These are phyloP conservation scores for Valencia hispanica DNA, from an alignment of 2,797 vertebrate genomes.

Conservation along the genomic window DNA sequence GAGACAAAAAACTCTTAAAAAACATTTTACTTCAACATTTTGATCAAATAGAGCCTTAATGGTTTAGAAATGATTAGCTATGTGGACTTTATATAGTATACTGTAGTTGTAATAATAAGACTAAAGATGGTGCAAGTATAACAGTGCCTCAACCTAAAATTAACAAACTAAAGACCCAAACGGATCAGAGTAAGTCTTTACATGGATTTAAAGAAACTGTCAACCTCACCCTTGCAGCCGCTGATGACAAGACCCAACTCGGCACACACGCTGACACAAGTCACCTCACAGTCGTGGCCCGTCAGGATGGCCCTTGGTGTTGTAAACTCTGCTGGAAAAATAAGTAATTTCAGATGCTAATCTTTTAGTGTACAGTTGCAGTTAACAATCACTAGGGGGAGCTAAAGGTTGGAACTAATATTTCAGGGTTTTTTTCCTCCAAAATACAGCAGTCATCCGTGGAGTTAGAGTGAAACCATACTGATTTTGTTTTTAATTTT, in stretches of 20 bases:
- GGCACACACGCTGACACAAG: slow-evolving; percentile 91
- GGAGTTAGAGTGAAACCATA: background rate
- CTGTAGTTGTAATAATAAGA: background rate
- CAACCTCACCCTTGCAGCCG: slow-evolving; percentile 90
- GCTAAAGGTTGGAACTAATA: background rate
- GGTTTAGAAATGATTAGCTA: background rate
- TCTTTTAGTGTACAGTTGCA: background rate
- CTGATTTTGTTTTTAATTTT: background rate
- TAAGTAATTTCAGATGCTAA: slow-evolving; percentile 30
- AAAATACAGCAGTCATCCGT: background rate
- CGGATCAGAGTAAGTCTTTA: background rate
- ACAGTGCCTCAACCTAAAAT: background rate
- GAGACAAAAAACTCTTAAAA: background rate
- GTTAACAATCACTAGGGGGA: slow-evolving; percentile 55
- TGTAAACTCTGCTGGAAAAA: slow-evolving; percentile 85
- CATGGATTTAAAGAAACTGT: background rate
- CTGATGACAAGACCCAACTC: slow-evolving; percentile 96
- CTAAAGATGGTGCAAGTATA: background rate
- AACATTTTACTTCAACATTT: background rate
- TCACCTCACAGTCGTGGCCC: slow-evolving; percentile 95
- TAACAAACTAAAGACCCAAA: too few species aligned
- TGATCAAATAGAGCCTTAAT: background rate
- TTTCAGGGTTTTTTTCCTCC: background rate
- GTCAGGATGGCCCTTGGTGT: slow-evolving; percentile 92
- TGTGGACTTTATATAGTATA: background rate